phyloP scores from a whole-genome alignment of 2,888 invertebrate species.

The Lumbricus terrestris region DNA sequence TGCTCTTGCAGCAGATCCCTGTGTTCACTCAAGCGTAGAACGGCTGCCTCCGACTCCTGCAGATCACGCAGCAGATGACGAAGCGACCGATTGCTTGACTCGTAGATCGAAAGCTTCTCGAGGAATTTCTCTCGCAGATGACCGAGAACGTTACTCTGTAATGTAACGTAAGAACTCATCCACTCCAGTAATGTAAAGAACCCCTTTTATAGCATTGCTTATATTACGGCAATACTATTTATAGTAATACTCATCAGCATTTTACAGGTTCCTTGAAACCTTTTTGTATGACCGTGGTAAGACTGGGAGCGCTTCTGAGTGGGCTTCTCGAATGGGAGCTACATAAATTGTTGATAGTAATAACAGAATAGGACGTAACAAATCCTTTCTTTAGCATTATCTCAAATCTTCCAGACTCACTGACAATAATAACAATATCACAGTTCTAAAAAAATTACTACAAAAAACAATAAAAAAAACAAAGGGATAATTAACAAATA shows the following conservation, averaged over 20 bases:
- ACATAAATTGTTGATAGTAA: no score
- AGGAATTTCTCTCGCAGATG: constrained; percentile 44
- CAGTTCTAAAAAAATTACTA: background rate
- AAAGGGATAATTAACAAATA: background rate
- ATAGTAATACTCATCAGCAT: background rate
- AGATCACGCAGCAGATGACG: constrained; percentile 52
- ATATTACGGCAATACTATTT: background rate
- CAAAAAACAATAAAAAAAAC: background rate
- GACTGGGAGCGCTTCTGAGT: no score
- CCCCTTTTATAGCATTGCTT: background rate
- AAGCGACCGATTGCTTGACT: constrained; percentile 52
- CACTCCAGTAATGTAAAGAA: constrained; percentile 46
- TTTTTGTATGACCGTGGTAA: no score
- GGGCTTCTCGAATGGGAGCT: no score
- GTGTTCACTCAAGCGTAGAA: constrained; percentile 49
- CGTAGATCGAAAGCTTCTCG: constrained; percentile 54
- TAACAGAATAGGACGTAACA: background rate
- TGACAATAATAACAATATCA: background rate
- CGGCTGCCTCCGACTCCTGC: constrained; percentile 50
- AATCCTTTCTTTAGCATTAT: no score
- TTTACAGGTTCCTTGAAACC: no score
- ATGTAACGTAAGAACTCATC: constrained; percentile 18
- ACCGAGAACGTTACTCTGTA: constrained; percentile 9
- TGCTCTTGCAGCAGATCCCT: constrained; percentile 51
- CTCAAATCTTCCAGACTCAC: no score